phyloP scores from a whole-genome alignment of 2,797 vertebrate species.

The Carduelis carduelis region DNA sequence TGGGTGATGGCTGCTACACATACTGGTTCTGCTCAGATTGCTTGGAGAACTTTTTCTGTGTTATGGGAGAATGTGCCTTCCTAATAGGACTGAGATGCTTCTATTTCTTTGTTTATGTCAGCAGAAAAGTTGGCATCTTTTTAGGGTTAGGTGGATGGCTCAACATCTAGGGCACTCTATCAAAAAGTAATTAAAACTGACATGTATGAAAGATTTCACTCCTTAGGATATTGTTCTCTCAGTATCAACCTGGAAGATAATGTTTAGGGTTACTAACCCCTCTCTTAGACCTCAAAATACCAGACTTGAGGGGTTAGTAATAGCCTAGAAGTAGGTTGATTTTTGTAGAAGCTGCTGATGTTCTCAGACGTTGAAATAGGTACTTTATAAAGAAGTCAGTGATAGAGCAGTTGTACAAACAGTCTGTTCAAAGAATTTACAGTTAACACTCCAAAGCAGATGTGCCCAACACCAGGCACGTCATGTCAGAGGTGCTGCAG shows the following conservation, averaged over 20 bases:
- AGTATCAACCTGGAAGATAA: not conserved
- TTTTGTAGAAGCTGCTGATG: not conserved
- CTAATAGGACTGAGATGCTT: not conserved
- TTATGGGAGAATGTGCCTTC: not conserved
- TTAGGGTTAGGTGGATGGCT: not conserved
- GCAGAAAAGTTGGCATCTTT: not conserved
- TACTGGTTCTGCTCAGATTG: not conserved
- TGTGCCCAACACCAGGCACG: fast-evolving
- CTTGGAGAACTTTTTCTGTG: not conserved
- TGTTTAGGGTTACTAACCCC: not conserved
- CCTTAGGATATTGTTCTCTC: fast-evolving
- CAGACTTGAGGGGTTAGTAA: not conserved
- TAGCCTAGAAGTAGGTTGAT: not conserved
- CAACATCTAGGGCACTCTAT: fast-evolving
- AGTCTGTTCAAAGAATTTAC: not conserved
- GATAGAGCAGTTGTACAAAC: not conserved
- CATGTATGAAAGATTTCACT: not conserved
- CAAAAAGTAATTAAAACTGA: not conserved
- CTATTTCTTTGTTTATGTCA: not conserved
- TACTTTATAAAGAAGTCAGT: not conserved
- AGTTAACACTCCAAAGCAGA: not conserved
- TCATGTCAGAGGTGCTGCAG: not conserved
- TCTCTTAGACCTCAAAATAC: too few species aligned
- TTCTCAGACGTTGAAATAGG: not conserved
- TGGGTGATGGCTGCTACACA: not conserved